Base-by-base conservation (phyloP, 2,113 vertebrate genomes). In the Bos indicus region DNA sequence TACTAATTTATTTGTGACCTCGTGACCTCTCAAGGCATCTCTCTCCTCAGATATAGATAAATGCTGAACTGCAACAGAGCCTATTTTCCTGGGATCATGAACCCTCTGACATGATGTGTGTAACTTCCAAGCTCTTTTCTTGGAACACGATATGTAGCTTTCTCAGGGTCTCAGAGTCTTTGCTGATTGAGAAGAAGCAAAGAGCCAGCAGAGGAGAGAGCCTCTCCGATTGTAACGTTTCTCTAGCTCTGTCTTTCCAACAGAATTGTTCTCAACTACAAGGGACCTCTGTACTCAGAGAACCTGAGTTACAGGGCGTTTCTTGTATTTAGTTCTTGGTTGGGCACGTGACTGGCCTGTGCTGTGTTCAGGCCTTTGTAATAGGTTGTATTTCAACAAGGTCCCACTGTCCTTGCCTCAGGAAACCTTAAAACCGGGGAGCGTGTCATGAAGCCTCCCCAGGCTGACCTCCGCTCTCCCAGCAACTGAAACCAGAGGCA, bases 211-310 rank as follows among this genome's bases (percentile, higher is more conserved):
- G 89, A 48, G 30, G 28, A 54, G 26, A 86, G 71, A 91, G 52
- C 71, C 2, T 59, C 80, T 54, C 93, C 19, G 56, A 62, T 36
- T 16, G 30, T 26, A 67, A 23, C 9, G 26, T 90, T 60, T 78
- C 67, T 88, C 60, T 8, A 46, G 87, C 43, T 87, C 82, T 85
- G 10, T 97, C 30, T 62, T 91, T 86, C 51, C 52, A 95, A 57
- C 60, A 94, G 90, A 83, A 88, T 93, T 95, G 71, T 94, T 93
- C 57, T 23, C 78, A 40, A 80, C 91, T 43, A 87, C 84, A 96
- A 96, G 87, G 52, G 90, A 30, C 78, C 52, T 97, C 96, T 97
- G 94, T 92, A 30, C 51, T 87, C 88, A 62, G 52, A 89, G 88
- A 97, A 84, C 62, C 96, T 77, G 87, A 93, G 71, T 77, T 25